Evolutionary conservation across 2,797 vertebrate species (phyloP), one percentile per base, ranked within the genome.

Genomic region (Spinus olivaceus): DNA sequence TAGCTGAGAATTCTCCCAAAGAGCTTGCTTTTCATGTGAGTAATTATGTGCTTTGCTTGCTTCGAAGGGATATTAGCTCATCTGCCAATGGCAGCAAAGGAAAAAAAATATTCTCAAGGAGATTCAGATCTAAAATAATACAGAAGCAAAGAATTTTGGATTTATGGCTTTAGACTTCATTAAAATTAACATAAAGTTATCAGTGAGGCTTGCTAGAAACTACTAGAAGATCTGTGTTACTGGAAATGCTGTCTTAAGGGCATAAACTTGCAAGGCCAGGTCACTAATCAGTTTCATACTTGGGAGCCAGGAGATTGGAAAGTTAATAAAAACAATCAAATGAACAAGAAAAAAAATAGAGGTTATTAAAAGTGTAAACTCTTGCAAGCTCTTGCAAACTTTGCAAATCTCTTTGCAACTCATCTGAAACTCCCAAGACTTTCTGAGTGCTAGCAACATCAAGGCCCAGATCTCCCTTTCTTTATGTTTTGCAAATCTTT

Each of bases 41-140:
- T 98, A 98, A 99, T 99, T 98, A 98, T 98, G 98, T 98, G 96
- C 98, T 98, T 99, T 98, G 97, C 97, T 97, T 98, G 97, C 97
- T 98, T 98, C 82, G 95, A 97, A 98, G 98, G 97, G 97, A 91
- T 96, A 95, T 97, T 98, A 98, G 97, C 98, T 98, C 97, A 97
- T 97, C 97, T 97, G 96, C 93, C 94, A 97, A 94, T 92, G 65
- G 61, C 74, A 96, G 77, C 71, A 96, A 95, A 94, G 76, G 64
- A 79, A 73, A 64, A 83, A 83, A 87, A 81, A 30, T 69, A 37
- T 77, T 96, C 81, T 42, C 63, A 88, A 42, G 69, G 42, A 92
- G 84, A 90, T 90, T 95, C 91, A 64, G 82, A 82, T 97, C 90
- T 87, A 66, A 91, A 97, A 88, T 72, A 74, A 91, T 91, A 66